Evolutionary conservation across 2,113 vertebrate genomes (phyloP).

Genomic region (Tursiops truncatus): DNA sequence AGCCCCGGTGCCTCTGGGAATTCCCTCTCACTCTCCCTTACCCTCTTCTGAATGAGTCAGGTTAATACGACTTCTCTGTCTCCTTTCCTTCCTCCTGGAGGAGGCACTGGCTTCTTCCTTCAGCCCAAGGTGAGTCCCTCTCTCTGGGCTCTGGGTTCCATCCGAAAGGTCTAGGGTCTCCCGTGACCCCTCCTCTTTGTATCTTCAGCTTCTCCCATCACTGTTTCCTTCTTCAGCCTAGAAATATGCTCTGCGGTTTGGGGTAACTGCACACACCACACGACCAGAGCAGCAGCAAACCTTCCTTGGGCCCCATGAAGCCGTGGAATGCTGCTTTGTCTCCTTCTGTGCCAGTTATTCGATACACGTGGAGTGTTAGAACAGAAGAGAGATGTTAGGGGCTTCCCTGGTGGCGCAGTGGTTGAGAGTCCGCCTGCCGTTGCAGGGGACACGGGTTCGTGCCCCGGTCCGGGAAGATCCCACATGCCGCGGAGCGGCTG

Average conservation of each 20-base stretch:
- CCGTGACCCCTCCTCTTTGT: neutral
- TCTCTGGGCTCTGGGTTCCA: neutral
- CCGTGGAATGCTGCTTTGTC: rapidly evolving
- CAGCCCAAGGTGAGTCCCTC: rapidly evolving
- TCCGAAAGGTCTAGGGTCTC: rapidly evolving
- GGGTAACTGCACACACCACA: rapidly evolving
- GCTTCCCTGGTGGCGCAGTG: too few relatives aligned
- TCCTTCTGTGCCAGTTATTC: neutral
- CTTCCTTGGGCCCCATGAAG: neutral
- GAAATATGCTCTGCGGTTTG: rapidly evolving
- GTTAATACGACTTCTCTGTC: neutral
- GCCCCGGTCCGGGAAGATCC: too few relatives aligned
- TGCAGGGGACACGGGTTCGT: too few relatives aligned
- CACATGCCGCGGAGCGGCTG: too few relatives aligned
- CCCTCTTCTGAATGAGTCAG: neutral
- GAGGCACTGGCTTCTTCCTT: neutral
- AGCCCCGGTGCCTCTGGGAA: neutral
- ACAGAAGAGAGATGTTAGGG: neutral
- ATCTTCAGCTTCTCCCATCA: rapidly evolving
- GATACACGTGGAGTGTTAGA: rapidly evolving
- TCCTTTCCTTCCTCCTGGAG: neutral
- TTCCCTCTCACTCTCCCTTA: neutral
- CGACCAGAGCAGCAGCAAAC: rapidly evolving
- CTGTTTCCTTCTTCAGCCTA: neutral
- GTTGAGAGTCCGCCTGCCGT: too few relatives aligned